Percentiles rank a stretch among this genome's conserved stretches.
Conservation (phyloP, 2,888 invertebrate species). For the Lithophane socia region DNA sequence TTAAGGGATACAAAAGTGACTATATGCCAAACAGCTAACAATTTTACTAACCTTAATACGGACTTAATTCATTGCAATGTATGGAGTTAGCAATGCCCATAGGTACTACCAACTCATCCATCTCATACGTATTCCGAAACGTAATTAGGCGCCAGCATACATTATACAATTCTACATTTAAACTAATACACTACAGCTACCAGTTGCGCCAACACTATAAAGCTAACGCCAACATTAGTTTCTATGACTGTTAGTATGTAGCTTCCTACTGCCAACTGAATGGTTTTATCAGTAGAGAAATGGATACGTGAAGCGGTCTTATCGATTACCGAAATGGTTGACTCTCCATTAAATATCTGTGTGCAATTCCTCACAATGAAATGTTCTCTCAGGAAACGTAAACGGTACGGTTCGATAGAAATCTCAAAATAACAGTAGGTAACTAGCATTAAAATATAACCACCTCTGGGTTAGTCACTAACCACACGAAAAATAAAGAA, state of each 20-base stretch:
- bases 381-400: background rate
- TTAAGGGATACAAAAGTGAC: background rate
- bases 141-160: conserved; percentile 34
- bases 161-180: conserved; percentile 18
- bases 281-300: conserved; percentile 47
- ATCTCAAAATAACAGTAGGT: background rate
- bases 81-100: background rate
- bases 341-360: conserved; percentile 21
- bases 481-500: too few species aligned
- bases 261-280: conserved; percentile 28
- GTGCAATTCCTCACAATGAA: conserved; percentile 11
- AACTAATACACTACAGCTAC: conserved; percentile 26
- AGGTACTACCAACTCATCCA: conserved; percentile 2
- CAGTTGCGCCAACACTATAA: conserved; percentile 46
- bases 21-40: background rate
- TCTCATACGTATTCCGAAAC: conserved; percentile 14
- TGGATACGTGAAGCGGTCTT: conserved; percentile 27
- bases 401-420: background rate
- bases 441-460: background rate
- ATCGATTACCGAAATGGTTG: conserved; percentile 33
- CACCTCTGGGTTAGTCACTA: too few species aligned
- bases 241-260: conserved; percentile 31
- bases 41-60: background rate
- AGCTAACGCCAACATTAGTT: conserved; percentile 41
- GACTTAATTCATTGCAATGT: background rate